Conservation (phyloP, 1,140 invertebrate genomes). For the Euura lappo region DNA sequence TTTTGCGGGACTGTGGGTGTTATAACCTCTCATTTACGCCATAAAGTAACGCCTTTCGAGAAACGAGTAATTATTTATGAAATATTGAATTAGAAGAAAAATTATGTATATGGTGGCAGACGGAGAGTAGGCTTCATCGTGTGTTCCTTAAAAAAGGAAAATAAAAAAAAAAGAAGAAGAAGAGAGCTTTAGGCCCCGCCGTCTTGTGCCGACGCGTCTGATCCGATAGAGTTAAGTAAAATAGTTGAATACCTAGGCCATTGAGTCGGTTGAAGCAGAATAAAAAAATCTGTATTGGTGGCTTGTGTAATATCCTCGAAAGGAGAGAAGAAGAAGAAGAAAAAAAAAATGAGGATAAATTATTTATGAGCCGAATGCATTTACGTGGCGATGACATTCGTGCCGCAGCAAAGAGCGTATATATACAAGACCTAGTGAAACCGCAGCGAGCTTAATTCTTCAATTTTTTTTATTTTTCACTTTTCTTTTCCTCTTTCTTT, state of each 20-base stretch:
- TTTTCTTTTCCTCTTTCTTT: conserved; percentile 15
- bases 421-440: too few relatives aligned
- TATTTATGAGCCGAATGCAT: background rate
- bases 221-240: too few relatives aligned
- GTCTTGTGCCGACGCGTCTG: too few relatives aligned
- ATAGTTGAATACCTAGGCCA: too few relatives aligned
- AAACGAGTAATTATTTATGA: conserved; percentile 3
- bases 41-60: background rate
- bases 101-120: background rate
- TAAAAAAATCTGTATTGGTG: background rate
- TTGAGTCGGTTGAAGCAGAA: too few relatives aligned
- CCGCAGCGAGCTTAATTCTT: background rate
- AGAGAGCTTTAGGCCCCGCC: too few relatives aligned
- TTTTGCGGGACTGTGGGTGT: background rate
- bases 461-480: conserved; percentile 1
- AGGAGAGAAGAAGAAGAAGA: too few relatives aligned
- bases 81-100: background rate
- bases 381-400: background rate
- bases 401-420: background rate
- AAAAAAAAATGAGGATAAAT: conserved; percentile 1
- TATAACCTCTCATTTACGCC: background rate
- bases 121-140: background rate
- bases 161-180: too few relatives aligned
- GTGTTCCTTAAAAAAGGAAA: background rate
- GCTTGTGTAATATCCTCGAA: background rate